phyloP scores from a whole-genome alignment of 2,113 vertebrate genomes.

The Ascaphus truei region DNA sequence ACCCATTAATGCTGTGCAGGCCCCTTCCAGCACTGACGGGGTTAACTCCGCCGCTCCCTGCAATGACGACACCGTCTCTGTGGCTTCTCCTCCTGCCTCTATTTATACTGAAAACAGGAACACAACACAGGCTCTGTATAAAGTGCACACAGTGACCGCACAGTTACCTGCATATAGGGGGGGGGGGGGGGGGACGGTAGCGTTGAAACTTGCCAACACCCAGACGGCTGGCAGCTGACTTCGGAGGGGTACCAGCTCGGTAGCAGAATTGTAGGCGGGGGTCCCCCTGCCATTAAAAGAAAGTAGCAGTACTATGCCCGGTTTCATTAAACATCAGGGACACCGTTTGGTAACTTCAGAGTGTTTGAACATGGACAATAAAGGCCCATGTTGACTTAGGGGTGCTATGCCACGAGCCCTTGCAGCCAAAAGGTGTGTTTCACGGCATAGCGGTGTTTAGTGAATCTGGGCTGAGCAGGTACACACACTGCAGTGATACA shows the following conservation, averaged over 20 bases:
- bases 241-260: no score
- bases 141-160: neutral
- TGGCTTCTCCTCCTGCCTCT: neutral
- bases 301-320: no score
- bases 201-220: neutral
- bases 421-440: no score
- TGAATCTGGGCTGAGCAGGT: no score
- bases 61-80: neutral
- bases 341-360: no score
- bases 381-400: no score
- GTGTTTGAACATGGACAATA: no score
- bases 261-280: no score
- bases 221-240: neutral
- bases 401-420: no score
- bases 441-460: no score
- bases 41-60: neutral
- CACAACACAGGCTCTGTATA: constrained; percentile 16
- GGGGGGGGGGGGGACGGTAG: neutral
- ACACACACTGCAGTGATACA: no score
- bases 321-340: no score
- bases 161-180: neutral
- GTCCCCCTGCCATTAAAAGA: neutral
- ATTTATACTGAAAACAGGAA: constrained; percentile 11
- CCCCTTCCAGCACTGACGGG: neutral
- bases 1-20: neutral